Conservation (phyloP, 2,113 vertebrate genomes). For the Ptyas mucosa region DNA sequence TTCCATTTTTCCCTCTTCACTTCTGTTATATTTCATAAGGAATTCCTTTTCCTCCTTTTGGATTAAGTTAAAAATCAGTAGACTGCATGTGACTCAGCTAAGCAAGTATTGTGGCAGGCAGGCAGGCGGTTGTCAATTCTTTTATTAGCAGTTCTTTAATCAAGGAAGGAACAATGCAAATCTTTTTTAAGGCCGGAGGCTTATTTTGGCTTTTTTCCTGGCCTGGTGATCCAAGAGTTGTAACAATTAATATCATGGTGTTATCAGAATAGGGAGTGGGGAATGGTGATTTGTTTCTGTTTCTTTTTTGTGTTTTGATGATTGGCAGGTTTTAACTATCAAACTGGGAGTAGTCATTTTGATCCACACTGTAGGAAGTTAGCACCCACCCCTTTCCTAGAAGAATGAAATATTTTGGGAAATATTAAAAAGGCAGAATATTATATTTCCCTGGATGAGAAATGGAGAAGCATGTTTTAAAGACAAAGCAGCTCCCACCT, state of each 20-base stretch:
- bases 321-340: not conserved
- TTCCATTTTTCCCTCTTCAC: not conserved
- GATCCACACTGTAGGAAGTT: too few species aligned
- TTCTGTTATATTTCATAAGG: slow-evolving; percentile 2
- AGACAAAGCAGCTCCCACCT: too few species aligned
- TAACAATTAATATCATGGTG: not conserved
- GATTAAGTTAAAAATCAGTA: not conserved
- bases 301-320: not conserved
- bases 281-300: not conserved
- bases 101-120: not conserved
- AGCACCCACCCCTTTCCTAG: too few species aligned
- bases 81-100: not conserved
- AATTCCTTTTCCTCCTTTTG: not conserved
- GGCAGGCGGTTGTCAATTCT: not conserved
- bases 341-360: not conserved
- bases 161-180: not conserved
- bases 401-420: too few species aligned
- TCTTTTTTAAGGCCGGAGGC: not conserved
- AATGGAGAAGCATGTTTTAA: too few species aligned
- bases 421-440: too few species aligned
- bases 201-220: not conserved
- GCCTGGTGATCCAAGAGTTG: not conserved
- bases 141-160: not conserved
- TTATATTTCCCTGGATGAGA: too few species aligned
- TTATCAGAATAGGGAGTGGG: not conserved